Percentiles rank a stretch among this genome's conserved stretches.
Conservation (phyloP, 2,797 vertebrate genomes). For the Mus caroli region DNA sequence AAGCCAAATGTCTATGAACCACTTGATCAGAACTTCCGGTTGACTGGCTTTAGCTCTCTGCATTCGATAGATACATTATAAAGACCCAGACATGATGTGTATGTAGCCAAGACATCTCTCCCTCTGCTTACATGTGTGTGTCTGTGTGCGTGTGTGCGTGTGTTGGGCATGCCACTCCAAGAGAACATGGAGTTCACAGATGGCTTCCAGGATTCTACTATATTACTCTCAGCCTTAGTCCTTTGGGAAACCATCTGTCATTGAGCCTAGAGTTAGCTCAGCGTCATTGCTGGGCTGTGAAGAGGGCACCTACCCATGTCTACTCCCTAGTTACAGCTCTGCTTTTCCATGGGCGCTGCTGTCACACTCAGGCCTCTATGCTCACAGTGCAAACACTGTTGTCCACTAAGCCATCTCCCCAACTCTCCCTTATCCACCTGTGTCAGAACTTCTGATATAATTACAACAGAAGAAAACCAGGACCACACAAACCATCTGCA, state of each 20-base stretch:
- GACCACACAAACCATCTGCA: conserved; percentile 11
- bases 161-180: not conserved
- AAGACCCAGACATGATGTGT: conserved; percentile 28
- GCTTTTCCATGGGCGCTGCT: not conserved
- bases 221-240: not conserved
- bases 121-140: not conserved
- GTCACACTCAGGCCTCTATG: too few relatives aligned
- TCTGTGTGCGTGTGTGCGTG: not conserved
- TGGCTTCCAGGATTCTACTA: not conserved
- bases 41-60: conserved; percentile 12
- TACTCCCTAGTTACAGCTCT: not conserved
- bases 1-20: not conserved
- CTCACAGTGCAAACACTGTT: too few relatives aligned
- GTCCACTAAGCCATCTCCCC: not conserved
- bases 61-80: conserved; percentile 42
- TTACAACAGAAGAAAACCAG: not conserved
- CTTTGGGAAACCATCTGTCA: not conserved
- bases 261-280: not conserved
- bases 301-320: not conserved
- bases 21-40: conserved; percentile 34
- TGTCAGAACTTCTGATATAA: not conserved
- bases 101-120: not conserved
- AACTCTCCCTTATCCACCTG: not conserved
- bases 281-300: not conserved
- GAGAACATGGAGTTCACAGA: not conserved